Base-by-base conservation (phyloP, 1,140 invertebrate genomes). In the Ceratina japonica region DNA sequence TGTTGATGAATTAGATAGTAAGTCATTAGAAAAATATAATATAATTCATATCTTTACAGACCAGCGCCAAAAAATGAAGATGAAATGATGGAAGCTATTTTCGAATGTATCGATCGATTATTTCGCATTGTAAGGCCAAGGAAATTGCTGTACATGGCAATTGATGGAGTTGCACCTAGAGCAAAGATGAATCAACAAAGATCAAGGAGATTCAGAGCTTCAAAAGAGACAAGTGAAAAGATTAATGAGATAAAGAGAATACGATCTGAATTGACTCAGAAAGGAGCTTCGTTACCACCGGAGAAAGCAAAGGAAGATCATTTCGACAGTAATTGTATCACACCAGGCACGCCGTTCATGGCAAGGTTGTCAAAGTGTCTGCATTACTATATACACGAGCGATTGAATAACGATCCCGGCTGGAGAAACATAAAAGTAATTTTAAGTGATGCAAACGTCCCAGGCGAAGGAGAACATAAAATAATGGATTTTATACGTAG, bases 151-250 rank as follows among this genome's bases (percentile, higher is more conserved):
- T 99, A 99, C 91, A 99, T 99, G 98, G 99, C 99, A 63, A 99
- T 99, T 92, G 99, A 99, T 94, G 99, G 99, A 81, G 99, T 99
- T 81, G 96, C 98, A 24, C 98, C 98, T 5, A 94, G 98, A 90
- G 98, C 98, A 16, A 99, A 99, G 94, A 99, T 99, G 99, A 99
- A 99, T 93, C 99, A 99, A 91, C 99, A 99, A 91, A 93, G 99
- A 86, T 99, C 98, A 20, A 94, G 99, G 83, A 94, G 99, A 87
- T 99, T 99, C 90, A 94, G 99, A 54, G 98, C 98, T 0, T 97
- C 98, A 0, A 99, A 99, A 92, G 99, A 99, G 93, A 94, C 96
- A 5, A 93, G 92, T 37, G 99, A 99, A 92, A 99, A 99, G 91
- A 94, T 96, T 65, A 94, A 95, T 61, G 97, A 98, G 92, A 95